These are phyloP conservation scores for Zoanthus solanderi DNA, from an alignment of 92 coral and sea anemone species.

Conservation along the genomic window DNA sequence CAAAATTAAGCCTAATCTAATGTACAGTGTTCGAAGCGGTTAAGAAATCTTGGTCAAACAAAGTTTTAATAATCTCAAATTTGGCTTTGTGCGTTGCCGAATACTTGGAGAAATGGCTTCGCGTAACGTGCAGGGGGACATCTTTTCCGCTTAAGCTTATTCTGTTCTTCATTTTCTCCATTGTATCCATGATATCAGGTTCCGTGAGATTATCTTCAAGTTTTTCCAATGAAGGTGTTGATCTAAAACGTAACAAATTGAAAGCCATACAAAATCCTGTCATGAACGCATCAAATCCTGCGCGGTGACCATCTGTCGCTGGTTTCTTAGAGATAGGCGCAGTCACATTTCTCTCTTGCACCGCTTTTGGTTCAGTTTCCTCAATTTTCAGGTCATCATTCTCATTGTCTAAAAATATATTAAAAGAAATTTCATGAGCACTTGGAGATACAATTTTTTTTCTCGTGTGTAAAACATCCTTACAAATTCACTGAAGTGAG, in stretches of 20 bases:
- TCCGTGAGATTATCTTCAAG: constrained; percentile 12
- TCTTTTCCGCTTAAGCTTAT: constrained; percentile 87
- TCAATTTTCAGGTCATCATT: background rate
- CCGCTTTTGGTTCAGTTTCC: constrained; percentile 8
- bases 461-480: too few species aligned
- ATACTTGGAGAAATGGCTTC: constrained; percentile 86
- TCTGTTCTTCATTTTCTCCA: constrained; percentile 76
- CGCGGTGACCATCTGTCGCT: constrained; percentile 89
- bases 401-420: background rate
- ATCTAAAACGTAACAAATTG: constrained; percentile 65
- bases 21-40: too few species aligned
- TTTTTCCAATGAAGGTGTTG: constrained; percentile 5
- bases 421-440: too few species aligned
- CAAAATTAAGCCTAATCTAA: too few species aligned
- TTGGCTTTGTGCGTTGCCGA: constrained; percentile 76
- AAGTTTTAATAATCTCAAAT: constrained; percentile 61
- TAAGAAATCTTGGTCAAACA: background rate
- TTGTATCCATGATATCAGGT: constrained; percentile 50
- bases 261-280: constrained; percentile 95
- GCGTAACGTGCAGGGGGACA: constrained; percentile 79
- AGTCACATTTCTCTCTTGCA: background rate
- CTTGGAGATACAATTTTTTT: too few species aligned
- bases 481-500: too few species aligned
- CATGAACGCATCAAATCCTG: constrained; percentile 99
- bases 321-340: constrained; percentile 43